These are phyloP conservation scores for Blera fallax DNA, from an alignment of 2,888 invertebrate genomes.

Conservation along the genomic window DNA sequence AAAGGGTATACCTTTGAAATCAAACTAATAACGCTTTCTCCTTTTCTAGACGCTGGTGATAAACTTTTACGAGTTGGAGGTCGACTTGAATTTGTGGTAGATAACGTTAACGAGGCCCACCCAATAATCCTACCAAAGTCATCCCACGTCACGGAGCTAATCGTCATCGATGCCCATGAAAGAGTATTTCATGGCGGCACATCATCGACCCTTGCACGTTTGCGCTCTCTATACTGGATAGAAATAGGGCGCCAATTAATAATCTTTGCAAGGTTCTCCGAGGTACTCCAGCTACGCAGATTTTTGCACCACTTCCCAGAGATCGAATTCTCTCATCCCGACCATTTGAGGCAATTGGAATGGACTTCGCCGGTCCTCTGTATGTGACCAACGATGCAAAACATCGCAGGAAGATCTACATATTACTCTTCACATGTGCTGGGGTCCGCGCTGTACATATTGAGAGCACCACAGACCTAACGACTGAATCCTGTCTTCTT, in stretches of 20 bases:
- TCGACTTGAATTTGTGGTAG: neutral
- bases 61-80: neutral
- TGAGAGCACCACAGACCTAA: constrained; percentile 21
- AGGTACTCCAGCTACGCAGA: neutral
- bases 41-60: neutral
- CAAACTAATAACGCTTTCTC: neutral
- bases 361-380: constrained; percentile 52
- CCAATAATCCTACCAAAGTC: constrained; percentile 6
- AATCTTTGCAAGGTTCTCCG: neutral
- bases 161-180: neutral
- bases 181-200: neutral
- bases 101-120: neutral
- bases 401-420: constrained; percentile 7
- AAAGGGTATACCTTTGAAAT: constrained; percentile 1
- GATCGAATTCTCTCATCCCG: too few relatives aligned
- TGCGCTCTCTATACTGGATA: too few relatives aligned
- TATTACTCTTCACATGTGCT: constrained; percentile 26
- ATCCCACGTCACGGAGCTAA: neutral
- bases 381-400: neutral
- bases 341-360: constrained; percentile 37
- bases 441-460: constrained; percentile 17
- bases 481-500: constrained; percentile 22
- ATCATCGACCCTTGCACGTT: too few relatives aligned
- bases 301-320: too few relatives aligned
- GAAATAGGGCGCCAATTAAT: too few relatives aligned